Evolutionary conservation across 1,140 invertebrate genomes (phyloP).

Genomic region (Gryon sp.): DNA sequence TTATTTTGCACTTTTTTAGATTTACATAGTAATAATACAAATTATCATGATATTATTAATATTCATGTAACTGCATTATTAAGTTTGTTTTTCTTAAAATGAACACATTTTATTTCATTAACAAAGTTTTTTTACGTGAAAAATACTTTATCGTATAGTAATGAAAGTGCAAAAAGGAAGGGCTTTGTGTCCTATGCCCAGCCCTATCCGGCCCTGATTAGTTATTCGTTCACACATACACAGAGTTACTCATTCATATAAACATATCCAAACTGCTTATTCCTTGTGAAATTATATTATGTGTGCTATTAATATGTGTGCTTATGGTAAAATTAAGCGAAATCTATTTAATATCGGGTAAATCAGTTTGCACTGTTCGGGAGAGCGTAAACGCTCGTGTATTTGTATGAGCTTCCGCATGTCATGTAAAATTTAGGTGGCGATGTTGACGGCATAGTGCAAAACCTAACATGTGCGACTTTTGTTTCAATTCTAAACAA

Average conservation of each 20-base stretch:
- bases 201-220: conserved; percentile 53
- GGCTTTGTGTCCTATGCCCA: conserved; percentile 49
- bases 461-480: conserved; percentile 48
- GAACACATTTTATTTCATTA: no score
- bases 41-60: no score
- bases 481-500: conserved; percentile 48
- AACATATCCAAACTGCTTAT: conserved; percentile 57
- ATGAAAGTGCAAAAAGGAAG: conserved; percentile 19
- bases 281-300: no score
- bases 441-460: conserved; percentile 35
- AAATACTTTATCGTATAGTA: conserved; percentile 17
- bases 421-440: conserved; percentile 60
- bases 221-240: conserved; percentile 31
- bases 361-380: conserved; percentile 33
- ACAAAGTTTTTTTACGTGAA: conserved; percentile 40
- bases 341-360: conserved; percentile 70
- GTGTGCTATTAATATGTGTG: no score
- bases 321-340: conserved; percentile 71
- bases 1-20: no score
- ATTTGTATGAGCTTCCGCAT: conserved; percentile 59
- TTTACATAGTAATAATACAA: no score
- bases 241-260: conserved; percentile 27
- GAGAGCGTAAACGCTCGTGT: conserved; percentile 14
- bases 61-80: no score
- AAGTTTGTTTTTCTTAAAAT: no score